Evolutionary conservation across 1,140 invertebrate species (phyloP).

Genomic region (Oppia nitens): DNA sequence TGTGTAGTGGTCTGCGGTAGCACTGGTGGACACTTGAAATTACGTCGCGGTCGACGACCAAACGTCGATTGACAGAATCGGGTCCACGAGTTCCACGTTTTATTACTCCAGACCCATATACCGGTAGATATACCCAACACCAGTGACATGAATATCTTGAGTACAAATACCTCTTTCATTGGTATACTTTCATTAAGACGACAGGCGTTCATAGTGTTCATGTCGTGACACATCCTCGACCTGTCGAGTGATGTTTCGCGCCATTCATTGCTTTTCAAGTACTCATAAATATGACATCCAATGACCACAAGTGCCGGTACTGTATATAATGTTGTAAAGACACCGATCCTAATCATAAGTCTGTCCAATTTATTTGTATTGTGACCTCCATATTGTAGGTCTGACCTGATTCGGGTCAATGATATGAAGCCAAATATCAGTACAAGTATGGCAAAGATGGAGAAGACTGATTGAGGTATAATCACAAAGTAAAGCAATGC

Average conservation of each 20-base stretch:
- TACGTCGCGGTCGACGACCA: not conserved
- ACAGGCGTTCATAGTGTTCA: slow-evolving; percentile 27
- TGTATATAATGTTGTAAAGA: slow-evolving; percentile 87
- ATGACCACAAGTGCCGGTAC: slow-evolving; percentile 85
- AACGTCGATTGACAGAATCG: slow-evolving; percentile 41
- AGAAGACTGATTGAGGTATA: slow-evolving; percentile 73
- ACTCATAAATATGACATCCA: slow-evolving; percentile 84
- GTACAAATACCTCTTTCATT: slow-evolving; percentile 47
- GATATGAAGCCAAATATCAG: slow-evolving; percentile 88
- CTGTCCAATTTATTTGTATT: slow-evolving; percentile 95
- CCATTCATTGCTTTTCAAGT: slow-evolving; percentile 69
- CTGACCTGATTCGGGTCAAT: slow-evolving; percentile 80
- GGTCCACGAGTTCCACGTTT: slow-evolving; percentile 83
- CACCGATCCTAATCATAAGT: slow-evolving; percentile 90
- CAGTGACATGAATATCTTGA: slow-evolving; percentile 89
- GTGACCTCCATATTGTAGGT: slow-evolving; percentile 85
- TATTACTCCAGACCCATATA: slow-evolving; percentile 94
- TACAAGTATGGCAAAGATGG: slow-evolving; percentile 84
- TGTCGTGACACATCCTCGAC: slow-evolving; percentile 40
- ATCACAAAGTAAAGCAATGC: slow-evolving; percentile 74
- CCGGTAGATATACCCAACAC: slow-evolving; percentile 94
- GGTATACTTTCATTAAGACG: not conserved
- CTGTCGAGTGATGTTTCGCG: slow-evolving; percentile 73
- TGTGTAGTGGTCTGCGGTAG: not conserved
- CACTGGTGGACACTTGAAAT: not conserved